These are phyloP conservation scores for Tipula vernalis DNA, from an alignment of 2,888 invertebrate species.

Conservation along the genomic window DNA sequence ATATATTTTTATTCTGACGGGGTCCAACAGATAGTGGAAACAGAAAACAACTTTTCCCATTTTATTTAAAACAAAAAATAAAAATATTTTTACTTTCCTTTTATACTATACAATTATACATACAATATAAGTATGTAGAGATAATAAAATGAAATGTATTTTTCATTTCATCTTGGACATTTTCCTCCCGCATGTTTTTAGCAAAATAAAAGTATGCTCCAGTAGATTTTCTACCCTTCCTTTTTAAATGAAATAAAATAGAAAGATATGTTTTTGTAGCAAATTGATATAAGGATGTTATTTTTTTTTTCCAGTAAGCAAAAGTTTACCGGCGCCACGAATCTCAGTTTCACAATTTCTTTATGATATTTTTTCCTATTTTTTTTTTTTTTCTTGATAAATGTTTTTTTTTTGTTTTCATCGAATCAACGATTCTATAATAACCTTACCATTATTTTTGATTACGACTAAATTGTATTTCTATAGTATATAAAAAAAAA, in stretches of 20 bases:
- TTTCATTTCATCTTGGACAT: neutral
- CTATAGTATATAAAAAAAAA: neutral
- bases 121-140: neutral
- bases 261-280: neutral
- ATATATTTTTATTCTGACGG: neutral
- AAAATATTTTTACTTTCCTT: neutral
- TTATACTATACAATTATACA: neutral
- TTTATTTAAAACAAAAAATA: neutral
- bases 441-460: neutral
- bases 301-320: conserved; percentile 4
- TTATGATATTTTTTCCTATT: neutral
- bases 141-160: neutral
- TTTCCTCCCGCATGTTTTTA: neutral
- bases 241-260: neutral
- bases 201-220: neutral
- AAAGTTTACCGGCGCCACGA: conserved; percentile 19
- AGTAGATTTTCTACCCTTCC: neutral
- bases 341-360: conserved; percentile 14
- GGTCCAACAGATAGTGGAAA: neutral
- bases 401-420: conserved; percentile 5
- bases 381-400: neutral
- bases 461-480: neutral
- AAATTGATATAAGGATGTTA: neutral
- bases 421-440: neutral
- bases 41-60: neutral